Evolutionary conservation across 2,113 vertebrate genomes (phyloP).

Genomic region (Brienomyrus brachyistius): DNA sequence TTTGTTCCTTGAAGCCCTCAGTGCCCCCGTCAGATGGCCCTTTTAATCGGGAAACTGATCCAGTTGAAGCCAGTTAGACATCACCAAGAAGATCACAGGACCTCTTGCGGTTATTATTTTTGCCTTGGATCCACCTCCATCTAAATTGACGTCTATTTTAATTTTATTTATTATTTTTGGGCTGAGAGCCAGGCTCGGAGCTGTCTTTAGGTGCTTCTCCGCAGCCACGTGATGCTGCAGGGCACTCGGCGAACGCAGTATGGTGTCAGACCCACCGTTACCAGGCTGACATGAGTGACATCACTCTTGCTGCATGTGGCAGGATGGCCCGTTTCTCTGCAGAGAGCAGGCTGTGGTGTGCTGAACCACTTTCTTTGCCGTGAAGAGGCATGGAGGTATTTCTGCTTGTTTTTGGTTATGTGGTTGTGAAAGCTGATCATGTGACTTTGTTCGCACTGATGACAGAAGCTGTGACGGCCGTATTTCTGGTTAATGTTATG

Average conservation of each 20-base stretch:
- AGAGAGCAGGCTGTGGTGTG: background rate
- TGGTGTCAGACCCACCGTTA: background rate
- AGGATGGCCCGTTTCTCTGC: background rate
- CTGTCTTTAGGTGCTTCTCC: background rate
- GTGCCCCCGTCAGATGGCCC: background rate
- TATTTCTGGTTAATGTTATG: background rate
- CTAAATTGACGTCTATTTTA: background rate
- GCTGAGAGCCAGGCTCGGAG: background rate
- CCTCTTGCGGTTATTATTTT: background rate
- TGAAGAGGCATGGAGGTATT: background rate
- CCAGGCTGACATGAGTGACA: background rate
- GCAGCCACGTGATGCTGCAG: background rate
- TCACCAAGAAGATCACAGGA: background rate
- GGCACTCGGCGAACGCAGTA: background rate
- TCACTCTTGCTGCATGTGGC: background rate
- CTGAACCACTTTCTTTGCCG: background rate
- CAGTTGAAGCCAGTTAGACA: background rate
- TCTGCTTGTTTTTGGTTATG: background rate
- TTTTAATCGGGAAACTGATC: background rate
- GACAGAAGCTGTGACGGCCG: background rate
- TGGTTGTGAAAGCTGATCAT: background rate
- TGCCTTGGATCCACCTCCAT: background rate
- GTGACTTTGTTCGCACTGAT: background rate
- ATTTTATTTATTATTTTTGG: background rate
- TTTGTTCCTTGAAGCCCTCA: background rate